Evolutionary conservation across 2,888 invertebrate species (phyloP), one percentile per base, ranked within the genome.

Genomic region (Macaria notata): DNA sequence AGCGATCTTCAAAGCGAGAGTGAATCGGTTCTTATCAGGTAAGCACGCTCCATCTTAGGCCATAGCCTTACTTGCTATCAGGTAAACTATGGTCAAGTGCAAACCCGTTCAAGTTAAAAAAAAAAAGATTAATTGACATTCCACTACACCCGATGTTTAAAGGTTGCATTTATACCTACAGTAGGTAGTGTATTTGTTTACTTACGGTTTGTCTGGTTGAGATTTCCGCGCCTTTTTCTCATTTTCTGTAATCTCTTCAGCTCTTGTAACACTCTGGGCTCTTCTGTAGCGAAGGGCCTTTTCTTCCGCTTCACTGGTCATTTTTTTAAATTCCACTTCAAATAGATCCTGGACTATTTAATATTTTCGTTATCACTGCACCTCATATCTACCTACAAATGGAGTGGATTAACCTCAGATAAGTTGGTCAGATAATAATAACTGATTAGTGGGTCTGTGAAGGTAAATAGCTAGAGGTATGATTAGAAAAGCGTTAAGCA

Each of bases 201-300:
- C 96, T 94, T 91, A 98, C 98, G 98, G 97, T 89, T 95, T 96
- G 88, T 98, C 98, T 9, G 95, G 95, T 75, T 98, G 97, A 30
- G 93, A 93, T 81, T 93, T 94, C 64, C 98, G 92, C 48, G 94
- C 94, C 84, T 95, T 95, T 71, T 94, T 93, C 85, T 97, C 97
- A 68, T 95, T 94, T 72, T 95, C 95, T 64, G 95, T 94, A 63
- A 97, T 97, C 86, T 97, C 96, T 84, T 98, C 97, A 33, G 97
- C 97, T 63, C 96, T 93, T 4, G 97, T 96, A 39, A 96, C 96
- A 88, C 97, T 97, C 79, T 96, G 96, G 4, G 96, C 94, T 73
- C 97, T 93, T 73, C 96, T 92, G 69, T 93, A 93, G 39, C 96
- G 93, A 52, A 94, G 81, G 49, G 88, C 70, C 57, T 92, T 93